Evolutionary conservation across 2,888 invertebrate genomes (phyloP).

Genomic region (Caenorhabditis afra): DNA sequence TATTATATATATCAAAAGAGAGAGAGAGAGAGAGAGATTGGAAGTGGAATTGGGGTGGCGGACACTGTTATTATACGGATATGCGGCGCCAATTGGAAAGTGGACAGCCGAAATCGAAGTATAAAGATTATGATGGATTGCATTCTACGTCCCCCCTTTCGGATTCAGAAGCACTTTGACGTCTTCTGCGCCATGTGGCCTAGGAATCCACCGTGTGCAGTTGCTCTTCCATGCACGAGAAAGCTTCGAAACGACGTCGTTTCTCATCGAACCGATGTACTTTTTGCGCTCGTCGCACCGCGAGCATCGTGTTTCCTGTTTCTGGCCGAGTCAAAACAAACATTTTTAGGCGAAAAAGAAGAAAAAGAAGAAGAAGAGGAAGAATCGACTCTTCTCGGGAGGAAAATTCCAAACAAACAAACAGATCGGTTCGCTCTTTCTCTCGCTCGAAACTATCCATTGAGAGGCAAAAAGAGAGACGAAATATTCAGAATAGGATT

Average conservation of each 20-base stretch:
- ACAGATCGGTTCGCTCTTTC: conserved; percentile 7
- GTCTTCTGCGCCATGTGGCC: too few species aligned
- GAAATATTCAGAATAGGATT: conserved; percentile 33
- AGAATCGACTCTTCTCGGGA: conserved; percentile 6
- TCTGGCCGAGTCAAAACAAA: conserved; percentile 40
- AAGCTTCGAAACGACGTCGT: too few species aligned
- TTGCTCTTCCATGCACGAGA: too few species aligned
- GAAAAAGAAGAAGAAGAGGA: too few species aligned
- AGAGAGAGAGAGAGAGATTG: conserved; percentile 34
- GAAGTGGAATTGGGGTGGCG: conserved; percentile 18
- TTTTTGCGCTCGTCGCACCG: conserved; percentile 3
- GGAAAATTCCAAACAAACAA: conserved; percentile 26
- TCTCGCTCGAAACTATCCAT: conserved; percentile 17
- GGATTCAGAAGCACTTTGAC: too few species aligned
- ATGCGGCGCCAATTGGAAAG: conserved; percentile 14
- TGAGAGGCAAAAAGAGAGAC: conserved; percentile 10
- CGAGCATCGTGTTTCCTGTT: neutral
- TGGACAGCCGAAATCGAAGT: neutral
- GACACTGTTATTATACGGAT: conserved; percentile 50
- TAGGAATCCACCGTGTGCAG: too few species aligned
- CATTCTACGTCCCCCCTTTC: too few species aligned
- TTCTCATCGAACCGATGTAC: neutral
- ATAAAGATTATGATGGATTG: conserved; percentile 27
- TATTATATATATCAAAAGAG: conserved; percentile 42
- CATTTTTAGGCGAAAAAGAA: too few species aligned